A percentile compares a stretch with the other conserved stretches of the same genome.
phyloP scores from a whole-genome alignment of 2,113 vertebrate genomes.

The Nansenia antarctica region DNA sequence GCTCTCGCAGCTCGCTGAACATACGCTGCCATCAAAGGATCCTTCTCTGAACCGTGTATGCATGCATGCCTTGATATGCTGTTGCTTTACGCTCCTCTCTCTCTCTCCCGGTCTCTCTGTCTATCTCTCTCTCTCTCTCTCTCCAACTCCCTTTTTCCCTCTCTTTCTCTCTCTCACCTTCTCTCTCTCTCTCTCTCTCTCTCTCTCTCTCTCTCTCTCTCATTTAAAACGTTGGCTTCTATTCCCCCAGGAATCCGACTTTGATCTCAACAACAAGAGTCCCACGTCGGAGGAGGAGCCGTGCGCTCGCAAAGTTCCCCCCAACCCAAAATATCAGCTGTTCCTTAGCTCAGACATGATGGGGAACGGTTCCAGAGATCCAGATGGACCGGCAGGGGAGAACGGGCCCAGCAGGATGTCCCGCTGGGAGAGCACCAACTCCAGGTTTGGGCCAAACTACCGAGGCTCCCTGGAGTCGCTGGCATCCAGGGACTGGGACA shows the following conservation, averaged over 20 bases:
- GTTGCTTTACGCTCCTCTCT: not conserved
- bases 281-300: constrained; percentile 58
- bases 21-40: not conserved
- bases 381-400: constrained; percentile 52
- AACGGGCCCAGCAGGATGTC: constrained; percentile 42
- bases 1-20: not conserved
- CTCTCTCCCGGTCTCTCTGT: not conserved
- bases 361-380: constrained; percentile 52
- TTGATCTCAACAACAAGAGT: constrained; percentile 62
- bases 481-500: constrained; percentile 68
- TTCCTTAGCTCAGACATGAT: constrained; percentile 52
- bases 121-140: not conserved
- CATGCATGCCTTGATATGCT: not conserved
- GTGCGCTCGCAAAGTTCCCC: constrained; percentile 4
- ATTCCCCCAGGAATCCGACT: constrained; percentile 61
- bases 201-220: not conserved
- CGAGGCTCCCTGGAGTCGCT: constrained; percentile 74
- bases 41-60: too few relatives aligned
- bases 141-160: not conserved
- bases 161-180: not conserved
- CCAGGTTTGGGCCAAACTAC: constrained; percentile 43
- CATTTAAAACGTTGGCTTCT: not conserved
- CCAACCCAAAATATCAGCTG: constrained; percentile 75
- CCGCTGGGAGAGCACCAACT: constrained; percentile 51
- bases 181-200: not conserved